Conservation (phyloP, 2,797 vertebrate species). For the Astyanax mexicanus region DNA sequence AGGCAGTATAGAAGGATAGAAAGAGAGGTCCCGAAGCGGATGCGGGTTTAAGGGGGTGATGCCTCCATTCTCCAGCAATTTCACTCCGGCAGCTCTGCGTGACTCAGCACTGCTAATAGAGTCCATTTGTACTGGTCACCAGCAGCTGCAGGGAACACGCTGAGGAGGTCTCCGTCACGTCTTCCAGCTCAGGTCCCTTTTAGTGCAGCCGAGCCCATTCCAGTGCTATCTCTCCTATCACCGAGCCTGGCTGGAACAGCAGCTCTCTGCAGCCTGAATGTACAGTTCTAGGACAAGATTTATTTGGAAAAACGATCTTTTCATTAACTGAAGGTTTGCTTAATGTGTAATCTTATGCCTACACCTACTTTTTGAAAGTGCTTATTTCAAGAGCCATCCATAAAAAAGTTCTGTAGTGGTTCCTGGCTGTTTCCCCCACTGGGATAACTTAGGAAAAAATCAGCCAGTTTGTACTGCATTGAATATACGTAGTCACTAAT, state of each 20-base stretch:
- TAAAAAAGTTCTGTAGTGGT: too few relatives aligned
- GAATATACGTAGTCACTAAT: too few relatives aligned
- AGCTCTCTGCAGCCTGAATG: not conserved
- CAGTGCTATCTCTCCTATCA: conserved; percentile 18
- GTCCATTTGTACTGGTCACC: conserved; percentile 84
- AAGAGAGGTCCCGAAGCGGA: conserved; percentile 60
- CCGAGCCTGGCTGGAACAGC: conserved; percentile 21
- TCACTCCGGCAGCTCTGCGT: conserved; percentile 79
- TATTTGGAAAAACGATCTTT: too few relatives aligned
- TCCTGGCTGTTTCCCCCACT: too few relatives aligned
- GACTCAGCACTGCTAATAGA: conserved; percentile 84
- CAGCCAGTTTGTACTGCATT: too few relatives aligned
- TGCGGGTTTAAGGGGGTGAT: conserved; percentile 42
- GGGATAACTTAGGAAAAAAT: too few relatives aligned
- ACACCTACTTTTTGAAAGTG: not conserved
- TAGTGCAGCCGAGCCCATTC: conserved; percentile 36
- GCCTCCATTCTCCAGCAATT: conserved; percentile 78
- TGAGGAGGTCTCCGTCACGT: conserved; percentile 49
- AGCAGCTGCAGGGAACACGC: conserved; percentile 68
- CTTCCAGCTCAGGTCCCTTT: conserved; percentile 44
- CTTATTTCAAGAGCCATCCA: not conserved
- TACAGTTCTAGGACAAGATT: too few relatives aligned
- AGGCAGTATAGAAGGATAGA: conserved; percentile 34
- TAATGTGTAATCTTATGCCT: too few relatives aligned
- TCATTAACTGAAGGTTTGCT: too few relatives aligned